These are phyloP conservation scores for Pristis pectinata DNA, from an alignment of 2,797 vertebrate genomes.

Conservation along the genomic window DNA sequence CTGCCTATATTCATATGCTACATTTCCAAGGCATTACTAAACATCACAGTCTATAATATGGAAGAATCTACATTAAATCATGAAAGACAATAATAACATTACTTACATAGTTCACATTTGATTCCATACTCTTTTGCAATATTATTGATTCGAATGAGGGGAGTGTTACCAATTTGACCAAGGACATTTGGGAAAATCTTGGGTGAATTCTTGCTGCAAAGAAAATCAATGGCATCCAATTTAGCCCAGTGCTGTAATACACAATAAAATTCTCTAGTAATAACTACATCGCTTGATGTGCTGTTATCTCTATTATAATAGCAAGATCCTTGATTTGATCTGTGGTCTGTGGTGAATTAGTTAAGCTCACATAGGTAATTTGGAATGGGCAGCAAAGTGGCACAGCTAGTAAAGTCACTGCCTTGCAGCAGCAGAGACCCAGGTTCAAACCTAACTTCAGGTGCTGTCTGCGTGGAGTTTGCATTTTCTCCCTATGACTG, in stretches of 20 bases:
- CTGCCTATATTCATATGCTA: neutral
- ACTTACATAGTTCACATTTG: slow-evolving; percentile 87
- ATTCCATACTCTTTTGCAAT: slow-evolving; percentile 74
- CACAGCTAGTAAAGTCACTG: neutral
- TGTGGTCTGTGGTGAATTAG: neutral
- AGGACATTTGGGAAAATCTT: slow-evolving; percentile 74
- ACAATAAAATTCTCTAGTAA: too few relatives aligned
- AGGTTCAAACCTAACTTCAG: too few relatives aligned
- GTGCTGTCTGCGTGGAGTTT: too few relatives aligned
- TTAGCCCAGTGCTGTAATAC: neutral
- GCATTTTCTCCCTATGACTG: too few relatives aligned
- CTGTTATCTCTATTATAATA: neutral
- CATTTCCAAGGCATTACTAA: neutral
- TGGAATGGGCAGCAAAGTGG: neutral
- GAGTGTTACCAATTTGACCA: slow-evolving; percentile 73
- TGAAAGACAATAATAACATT: neutral
- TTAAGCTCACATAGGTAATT: neutral
- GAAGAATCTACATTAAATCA: neutral
- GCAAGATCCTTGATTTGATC: neutral
- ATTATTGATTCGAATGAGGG: slow-evolving; percentile 78
- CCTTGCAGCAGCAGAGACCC: too few relatives aligned
- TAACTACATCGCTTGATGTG: neutral
- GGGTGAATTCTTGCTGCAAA: slow-evolving; percentile 55
- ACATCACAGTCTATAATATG: neutral
- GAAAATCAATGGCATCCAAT: neutral